Evolutionary conservation across 2,113 vertebrate species (phyloP).

Genomic region (Pungitius pungitius): DNA sequence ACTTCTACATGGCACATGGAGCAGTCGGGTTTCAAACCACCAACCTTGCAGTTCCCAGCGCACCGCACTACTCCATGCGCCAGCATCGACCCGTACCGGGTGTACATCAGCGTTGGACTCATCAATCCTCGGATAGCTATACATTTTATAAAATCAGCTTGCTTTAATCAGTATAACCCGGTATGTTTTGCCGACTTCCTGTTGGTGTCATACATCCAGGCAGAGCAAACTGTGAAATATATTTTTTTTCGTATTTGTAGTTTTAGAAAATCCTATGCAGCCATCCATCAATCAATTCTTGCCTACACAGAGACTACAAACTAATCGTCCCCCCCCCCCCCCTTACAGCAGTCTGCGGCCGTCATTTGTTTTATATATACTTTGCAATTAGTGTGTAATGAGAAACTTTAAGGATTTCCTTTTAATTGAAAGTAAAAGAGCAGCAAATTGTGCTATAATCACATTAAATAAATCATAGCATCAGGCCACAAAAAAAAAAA

Average conservation of each 20-base stretch:
- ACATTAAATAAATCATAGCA: too few species aligned
- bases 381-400: not conserved
- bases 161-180: not conserved
- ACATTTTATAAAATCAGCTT: not conserved
- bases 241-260: not conserved
- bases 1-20: too few species aligned
- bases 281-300: too few species aligned
- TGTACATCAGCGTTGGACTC: slow-evolving; percentile 56
- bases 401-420: not conserved
- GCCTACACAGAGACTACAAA: too few species aligned
- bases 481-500: not conserved
- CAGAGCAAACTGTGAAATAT: not conserved
- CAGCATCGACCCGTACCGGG: too few species aligned
- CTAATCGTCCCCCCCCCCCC: too few species aligned
- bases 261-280: not conserved
- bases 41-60: too few species aligned
- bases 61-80: too few species aligned
- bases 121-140: not conserved
- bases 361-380: not conserved
- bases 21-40: too few species aligned
- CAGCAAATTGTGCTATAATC: too few species aligned
- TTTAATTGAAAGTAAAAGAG: too few species aligned
- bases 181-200: not conserved
- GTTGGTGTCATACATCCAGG: not conserved
- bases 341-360: not conserved